phyloP scores from a whole-genome alignment of 2,113 vertebrate genomes.

The Phodopus roborovskii region DNA sequence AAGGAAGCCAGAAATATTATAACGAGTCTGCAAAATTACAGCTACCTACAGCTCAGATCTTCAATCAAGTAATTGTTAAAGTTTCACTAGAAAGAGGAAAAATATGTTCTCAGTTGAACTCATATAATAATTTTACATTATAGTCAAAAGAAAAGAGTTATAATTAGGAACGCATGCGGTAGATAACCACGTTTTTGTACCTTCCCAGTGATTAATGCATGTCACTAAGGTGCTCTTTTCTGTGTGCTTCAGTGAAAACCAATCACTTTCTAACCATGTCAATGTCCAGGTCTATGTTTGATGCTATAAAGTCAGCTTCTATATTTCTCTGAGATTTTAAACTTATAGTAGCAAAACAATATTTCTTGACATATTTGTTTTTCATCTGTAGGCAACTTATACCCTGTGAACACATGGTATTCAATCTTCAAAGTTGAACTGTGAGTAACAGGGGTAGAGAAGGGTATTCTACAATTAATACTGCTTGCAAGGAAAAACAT shows the following conservation, averaged over 20 bases:
- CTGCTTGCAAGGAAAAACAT: background rate
- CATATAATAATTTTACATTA: constrained; percentile 68
- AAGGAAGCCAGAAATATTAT: constrained; percentile 73
- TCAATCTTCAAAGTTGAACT: background rate
- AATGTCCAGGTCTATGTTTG: background rate
- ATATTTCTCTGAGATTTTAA: background rate
- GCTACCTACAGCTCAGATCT: constrained; percentile 65
- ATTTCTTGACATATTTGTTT: background rate
- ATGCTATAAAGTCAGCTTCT: background rate
- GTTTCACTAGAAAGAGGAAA: constrained; percentile 64
- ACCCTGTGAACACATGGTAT: background rate
- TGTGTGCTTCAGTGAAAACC: background rate
- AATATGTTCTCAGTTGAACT: constrained; percentile 69
- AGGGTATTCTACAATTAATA: background rate
- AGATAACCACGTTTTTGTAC: background rate
- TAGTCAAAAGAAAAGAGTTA: constrained; percentile 64
- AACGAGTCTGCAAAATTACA: constrained; percentile 73
- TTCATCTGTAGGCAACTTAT: background rate
- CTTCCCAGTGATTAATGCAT: constrained; percentile 47
- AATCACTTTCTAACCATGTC: background rate
- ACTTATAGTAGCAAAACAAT: background rate
- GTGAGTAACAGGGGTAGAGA: background rate
- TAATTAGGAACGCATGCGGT: constrained; percentile 62
- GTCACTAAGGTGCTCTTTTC: background rate
- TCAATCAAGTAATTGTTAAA: constrained; percentile 79